Evolutionary conservation across 2,797 vertebrate genomes (phyloP).

Genomic region (Chrosomus eos): DNA sequence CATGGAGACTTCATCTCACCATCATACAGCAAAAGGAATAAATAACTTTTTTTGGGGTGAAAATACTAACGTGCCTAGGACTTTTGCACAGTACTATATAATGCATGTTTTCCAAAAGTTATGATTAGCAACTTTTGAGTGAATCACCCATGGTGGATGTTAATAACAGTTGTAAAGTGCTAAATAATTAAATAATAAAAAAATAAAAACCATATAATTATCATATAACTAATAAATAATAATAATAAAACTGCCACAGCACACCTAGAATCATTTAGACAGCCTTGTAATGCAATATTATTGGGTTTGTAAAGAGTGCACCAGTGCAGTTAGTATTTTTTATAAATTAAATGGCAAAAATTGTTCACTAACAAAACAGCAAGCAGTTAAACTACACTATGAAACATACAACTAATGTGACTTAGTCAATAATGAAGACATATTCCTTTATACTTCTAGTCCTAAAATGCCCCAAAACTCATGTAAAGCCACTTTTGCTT

Average conservation of each 20-base stretch:
- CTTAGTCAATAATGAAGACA: not conserved
- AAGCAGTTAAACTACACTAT: not conserved
- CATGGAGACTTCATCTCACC: too few species aligned
- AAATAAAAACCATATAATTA: too few species aligned
- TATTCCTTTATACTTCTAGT: not conserved
- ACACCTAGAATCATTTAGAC: conserved; percentile 47
- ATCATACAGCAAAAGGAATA: too few species aligned
- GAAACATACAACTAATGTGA: not conserved
- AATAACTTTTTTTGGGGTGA: too few species aligned
- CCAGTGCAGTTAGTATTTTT: not conserved
- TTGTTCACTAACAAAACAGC: not conserved
- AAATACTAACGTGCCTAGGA: too few species aligned
- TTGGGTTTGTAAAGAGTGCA: too few species aligned
- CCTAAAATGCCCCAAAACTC: not conserved
- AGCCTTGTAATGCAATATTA: conserved; percentile 40
- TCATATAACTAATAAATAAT: not conserved
- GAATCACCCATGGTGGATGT: not conserved
- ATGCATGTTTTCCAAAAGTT: not conserved
- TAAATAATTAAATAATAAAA: not conserved
- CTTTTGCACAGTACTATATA: not conserved
- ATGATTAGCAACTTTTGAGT: not conserved
- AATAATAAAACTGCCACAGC: not conserved
- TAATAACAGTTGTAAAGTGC: not conserved
- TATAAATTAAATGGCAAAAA: not conserved
- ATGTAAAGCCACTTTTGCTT: not conserved